A percentile compares a stretch with the other conserved stretches of the same genome.
These are phyloP conservation scores for Hypselothyrea guttata DNA, from an alignment of 2,888 invertebrate genomes.

Conservation along the genomic window DNA sequence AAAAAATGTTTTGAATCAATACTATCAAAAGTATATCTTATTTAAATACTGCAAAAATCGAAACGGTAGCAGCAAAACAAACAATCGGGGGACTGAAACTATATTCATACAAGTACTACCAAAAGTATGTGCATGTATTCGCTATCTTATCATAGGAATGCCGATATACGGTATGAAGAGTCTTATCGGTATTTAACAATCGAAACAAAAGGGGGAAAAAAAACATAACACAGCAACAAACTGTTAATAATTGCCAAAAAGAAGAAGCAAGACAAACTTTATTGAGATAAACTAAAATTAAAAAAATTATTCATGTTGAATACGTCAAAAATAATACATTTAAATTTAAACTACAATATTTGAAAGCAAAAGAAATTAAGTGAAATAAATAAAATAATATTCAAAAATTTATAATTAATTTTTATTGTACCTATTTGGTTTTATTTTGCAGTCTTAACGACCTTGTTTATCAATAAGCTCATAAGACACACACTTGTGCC, in stretches of 20 bases:
- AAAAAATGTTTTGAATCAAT: too few species aligned
- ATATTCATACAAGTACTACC: conserved; percentile 7
- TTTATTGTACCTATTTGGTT: too few species aligned
- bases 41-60: conserved; percentile 45
- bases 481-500: conserved; percentile 28
- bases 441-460: conserved; percentile 19
- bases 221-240: conserved; percentile 44
- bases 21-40: conserved; percentile 12
- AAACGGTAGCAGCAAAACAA: conserved; percentile 50
- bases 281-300: neutral
- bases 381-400: neutral
- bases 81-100: conserved; percentile 17
- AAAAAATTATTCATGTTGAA: too few species aligned
- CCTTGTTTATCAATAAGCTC: conserved; percentile 53
- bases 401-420: neutral
- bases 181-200: conserved; percentile 50
- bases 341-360: too few species aligned
- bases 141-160: conserved; percentile 64
- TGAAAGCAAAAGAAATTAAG: neutral
- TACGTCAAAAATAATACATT: too few species aligned
- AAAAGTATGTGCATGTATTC: conserved; percentile 7
- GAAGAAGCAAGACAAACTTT: neutral
- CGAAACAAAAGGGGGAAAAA: conserved; percentile 24
- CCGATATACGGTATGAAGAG: conserved; percentile 61
- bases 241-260: conserved; percentile 43